Percentiles rank a stretch among this genome's conserved stretches.
phyloP scores from a whole-genome alignment of 2,113 vertebrate genomes.

The Sturnus vulgaris region DNA sequence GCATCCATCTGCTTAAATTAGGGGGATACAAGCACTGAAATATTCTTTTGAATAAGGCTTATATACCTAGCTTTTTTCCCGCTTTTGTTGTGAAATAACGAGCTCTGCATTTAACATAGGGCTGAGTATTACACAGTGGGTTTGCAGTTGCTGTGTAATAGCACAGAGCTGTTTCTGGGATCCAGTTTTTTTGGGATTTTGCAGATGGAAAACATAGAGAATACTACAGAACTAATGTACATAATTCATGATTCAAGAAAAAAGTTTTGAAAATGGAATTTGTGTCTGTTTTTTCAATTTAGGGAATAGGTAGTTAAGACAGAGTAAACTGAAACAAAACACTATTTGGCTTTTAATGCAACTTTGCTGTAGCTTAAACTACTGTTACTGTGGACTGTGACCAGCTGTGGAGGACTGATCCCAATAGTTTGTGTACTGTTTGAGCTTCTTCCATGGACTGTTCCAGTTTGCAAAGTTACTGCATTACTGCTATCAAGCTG shows the following conservation, averaged over 20 bases:
- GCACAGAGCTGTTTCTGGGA: neutral
- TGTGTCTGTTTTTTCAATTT: neutral
- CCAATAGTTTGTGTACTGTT: neutral
- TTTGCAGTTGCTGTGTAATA: neutral
- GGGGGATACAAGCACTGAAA: neutral
- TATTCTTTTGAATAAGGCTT: neutral
- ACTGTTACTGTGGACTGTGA: neutral
- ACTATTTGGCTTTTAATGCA: neutral
- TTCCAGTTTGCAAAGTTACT: neutral
- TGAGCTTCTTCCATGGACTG: neutral
- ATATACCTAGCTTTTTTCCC: neutral
- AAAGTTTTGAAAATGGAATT: neutral
- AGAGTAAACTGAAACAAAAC: neutral
- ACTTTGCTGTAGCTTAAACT: neutral
- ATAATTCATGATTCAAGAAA: neutral
- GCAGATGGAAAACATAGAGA: neutral
- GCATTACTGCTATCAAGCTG: neutral
- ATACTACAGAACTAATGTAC: neutral
- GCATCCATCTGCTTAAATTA: constrained; percentile 10
- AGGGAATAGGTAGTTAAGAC: neutral
- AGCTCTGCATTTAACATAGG: neutral
- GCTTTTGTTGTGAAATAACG: neutral
- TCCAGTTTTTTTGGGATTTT: neutral
- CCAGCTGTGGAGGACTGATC: neutral
- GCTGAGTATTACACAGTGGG: neutral